Evolutionary conservation across 2,113 vertebrate genomes (phyloP).

Genomic region (Xerus inauris): DNA sequence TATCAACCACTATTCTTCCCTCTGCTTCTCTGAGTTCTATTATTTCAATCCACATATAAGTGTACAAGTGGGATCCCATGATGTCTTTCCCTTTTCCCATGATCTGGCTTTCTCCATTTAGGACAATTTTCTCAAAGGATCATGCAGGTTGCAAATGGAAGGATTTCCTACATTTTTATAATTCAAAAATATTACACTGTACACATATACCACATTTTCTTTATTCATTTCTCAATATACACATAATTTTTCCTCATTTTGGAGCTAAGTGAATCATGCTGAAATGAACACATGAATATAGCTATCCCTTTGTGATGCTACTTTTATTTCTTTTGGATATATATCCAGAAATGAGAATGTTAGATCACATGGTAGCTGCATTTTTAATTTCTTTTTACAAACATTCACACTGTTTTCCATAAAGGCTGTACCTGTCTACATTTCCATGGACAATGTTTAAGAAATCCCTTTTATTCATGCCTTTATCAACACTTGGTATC

Average conservation of each 20-base stretch:
- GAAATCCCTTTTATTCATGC: neutral
- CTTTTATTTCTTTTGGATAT: neutral
- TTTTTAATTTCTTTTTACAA: neutral
- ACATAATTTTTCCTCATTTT: neutral
- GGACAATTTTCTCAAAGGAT: no score
- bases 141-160: neutral
- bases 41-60: neutral
- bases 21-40: neutral
- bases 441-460: neutral
- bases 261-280: neutral
- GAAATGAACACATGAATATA: neutral
- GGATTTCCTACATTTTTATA: neutral
- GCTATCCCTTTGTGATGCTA: no score
- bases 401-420: neutral
- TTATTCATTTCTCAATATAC: neutral
- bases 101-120: neutral
- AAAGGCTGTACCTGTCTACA: neutral
- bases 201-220: neutral
- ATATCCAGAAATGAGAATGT: neutral
- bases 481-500: neutral
- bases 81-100: neutral
- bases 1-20: no score
- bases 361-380: no score
- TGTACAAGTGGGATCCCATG: neutral
- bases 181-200: neutral